These are phyloP conservation scores for Philereme vetulata DNA, from an alignment of 2,888 invertebrate genomes.

Conservation along the genomic window DNA sequence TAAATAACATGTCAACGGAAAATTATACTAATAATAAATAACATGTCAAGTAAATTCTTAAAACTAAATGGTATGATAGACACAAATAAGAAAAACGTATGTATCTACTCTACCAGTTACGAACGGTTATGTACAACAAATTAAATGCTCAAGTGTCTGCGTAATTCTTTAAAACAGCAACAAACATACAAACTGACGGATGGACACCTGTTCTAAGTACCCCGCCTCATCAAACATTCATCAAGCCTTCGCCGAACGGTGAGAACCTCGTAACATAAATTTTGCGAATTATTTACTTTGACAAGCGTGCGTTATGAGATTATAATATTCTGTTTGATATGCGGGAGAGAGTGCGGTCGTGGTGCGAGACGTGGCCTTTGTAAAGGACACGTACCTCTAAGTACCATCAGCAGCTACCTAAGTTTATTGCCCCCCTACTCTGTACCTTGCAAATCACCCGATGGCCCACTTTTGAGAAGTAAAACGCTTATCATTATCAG, in stretches of 20 bases:
- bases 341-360: constrained; percentile 55
- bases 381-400: constrained; percentile 41
- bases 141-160: no score
- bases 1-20: no score
- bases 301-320: constrained; percentile 81
- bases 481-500: no score
- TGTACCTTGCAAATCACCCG: no score
- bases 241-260: constrained; percentile 69
- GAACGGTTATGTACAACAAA: no score
- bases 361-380: constrained; percentile 64
- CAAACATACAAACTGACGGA: constrained; percentile 20
- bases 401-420: constrained; percentile 37
- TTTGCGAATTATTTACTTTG: constrained; percentile 83
- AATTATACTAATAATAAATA: no score
- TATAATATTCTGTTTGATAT: constrained; percentile 78
- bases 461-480: no score
- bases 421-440: no score
- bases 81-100: no score
- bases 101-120: no score
- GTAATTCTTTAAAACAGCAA: neutral
- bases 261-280: constrained; percentile 84
- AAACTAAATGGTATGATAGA: no score
- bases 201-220: constrained; percentile 48
- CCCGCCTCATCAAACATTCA: constrained; percentile 74
- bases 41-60: no score